Evolutionary conservation across 2,113 vertebrate genomes (phyloP).

Genomic region (Hyla sarda): DNA sequence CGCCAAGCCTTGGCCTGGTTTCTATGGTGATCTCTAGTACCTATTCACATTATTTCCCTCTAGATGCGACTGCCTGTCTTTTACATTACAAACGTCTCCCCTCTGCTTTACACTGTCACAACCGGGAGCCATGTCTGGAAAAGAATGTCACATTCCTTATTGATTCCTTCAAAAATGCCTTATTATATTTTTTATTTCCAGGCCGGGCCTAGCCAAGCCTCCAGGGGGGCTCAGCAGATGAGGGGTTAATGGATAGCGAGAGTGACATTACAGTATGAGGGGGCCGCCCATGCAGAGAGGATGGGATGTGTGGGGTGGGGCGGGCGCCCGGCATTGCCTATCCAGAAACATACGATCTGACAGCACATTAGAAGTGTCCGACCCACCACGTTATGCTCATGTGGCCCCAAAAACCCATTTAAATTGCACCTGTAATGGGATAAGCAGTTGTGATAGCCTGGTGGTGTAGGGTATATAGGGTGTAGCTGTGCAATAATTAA

Average conservation of each 20-base stretch:
- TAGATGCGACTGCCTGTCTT: constrained; percentile 66
- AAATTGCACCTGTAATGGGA: background rate
- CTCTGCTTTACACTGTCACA: constrained; percentile 33
- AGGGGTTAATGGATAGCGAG: background rate
- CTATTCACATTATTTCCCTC: constrained; percentile 68
- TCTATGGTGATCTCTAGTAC: constrained; percentile 78
- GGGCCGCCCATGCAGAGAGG: constrained; percentile 21
- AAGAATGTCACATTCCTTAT: constrained; percentile 30
- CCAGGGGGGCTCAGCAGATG: background rate
- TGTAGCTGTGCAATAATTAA: no score
- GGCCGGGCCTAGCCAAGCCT: no score
- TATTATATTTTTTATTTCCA: background rate
- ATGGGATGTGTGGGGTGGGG: constrained; percentile 1
- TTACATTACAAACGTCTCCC: constrained; percentile 49
- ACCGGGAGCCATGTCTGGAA: constrained; percentile 9
- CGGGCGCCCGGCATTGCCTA: background rate
- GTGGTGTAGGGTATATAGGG: no score
- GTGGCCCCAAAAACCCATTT: background rate
- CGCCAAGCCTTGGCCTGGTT: constrained; percentile 69
- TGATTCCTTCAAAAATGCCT: background rate
- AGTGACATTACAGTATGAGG: constrained; percentile 11
- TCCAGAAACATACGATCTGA: background rate
- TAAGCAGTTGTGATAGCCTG: no score
- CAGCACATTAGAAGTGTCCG: background rate
- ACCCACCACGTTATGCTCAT: background rate